Conservation (phyloP, 2,113 vertebrate genomes). For the Damaliscus lunatus region DNA sequence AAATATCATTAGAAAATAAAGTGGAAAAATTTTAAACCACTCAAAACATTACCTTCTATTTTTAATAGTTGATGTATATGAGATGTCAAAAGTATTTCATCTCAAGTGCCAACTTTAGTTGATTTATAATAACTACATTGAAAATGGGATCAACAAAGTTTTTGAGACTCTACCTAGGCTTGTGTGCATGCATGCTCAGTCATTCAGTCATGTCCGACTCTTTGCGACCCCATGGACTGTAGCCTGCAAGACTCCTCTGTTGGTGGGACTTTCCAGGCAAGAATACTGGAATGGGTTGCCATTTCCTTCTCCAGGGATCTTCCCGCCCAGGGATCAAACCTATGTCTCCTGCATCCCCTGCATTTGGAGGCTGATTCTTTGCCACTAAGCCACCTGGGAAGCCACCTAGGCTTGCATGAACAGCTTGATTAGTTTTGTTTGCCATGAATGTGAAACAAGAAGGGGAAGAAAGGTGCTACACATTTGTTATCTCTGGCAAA, state of each 20-base stretch:
- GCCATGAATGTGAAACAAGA: background rate
- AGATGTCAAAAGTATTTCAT: background rate
- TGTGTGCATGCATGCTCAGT: background rate
- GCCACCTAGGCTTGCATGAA: background rate
- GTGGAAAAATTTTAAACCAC: background rate
- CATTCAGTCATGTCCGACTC: background rate
- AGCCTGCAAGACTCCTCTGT: background rate
- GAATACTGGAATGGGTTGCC: background rate
- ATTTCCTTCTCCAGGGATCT: background rate
- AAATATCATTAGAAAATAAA: slow-evolving; percentile 4
- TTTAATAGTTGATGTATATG: background rate
- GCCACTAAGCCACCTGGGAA: background rate
- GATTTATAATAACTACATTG: background rate
- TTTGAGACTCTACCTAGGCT: background rate
- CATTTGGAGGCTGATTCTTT: background rate
- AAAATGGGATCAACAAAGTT: background rate
- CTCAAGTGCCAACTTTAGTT: background rate
- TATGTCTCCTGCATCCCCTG: background rate
- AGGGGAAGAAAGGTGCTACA: background rate
- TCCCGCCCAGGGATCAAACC: background rate
- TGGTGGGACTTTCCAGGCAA: background rate
- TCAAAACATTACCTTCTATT: background rate
- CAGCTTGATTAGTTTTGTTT: background rate
- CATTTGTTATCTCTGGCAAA: background rate
- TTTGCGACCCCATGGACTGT: background rate